Evolutionary conservation across 2,888 invertebrate genomes (phyloP).

Genomic region (Tribolium freemani): DNA sequence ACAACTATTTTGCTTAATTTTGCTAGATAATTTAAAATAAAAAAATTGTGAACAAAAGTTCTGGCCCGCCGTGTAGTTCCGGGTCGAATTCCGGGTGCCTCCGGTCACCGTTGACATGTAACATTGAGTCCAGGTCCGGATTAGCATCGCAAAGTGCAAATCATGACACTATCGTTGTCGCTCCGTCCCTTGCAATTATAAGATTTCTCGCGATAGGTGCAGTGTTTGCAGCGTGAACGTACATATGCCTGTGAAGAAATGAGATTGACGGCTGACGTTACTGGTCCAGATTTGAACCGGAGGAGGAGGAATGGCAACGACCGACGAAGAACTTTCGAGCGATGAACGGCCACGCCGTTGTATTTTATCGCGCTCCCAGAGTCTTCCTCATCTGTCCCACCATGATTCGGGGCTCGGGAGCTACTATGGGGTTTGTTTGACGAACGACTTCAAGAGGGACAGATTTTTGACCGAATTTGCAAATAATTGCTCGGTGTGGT

Average conservation of each 20-base stretch:
- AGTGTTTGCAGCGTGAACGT: constrained; percentile 38
- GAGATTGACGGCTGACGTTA: constrained; percentile 51
- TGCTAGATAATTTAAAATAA: no score
- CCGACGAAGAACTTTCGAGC: constrained; percentile 65
- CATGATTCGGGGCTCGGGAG: constrained; percentile 70
- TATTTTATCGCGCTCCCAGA: constrained; percentile 75
- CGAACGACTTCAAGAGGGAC: constrained; percentile 1
- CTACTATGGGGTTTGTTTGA: constrained; percentile 64
- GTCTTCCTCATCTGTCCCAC: constrained; percentile 76
- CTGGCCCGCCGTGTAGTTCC: no score
- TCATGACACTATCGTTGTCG: constrained; percentile 32
- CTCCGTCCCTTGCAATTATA: constrained; percentile 8
- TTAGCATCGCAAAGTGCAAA: constrained; percentile 27
- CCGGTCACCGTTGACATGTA: not conserved
- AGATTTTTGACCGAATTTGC: not conserved
- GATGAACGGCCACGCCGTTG: constrained; percentile 60
- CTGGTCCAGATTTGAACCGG: constrained; percentile 50
- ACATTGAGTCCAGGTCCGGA: not conserved
- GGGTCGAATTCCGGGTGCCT: not conserved
- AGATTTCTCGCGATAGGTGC: constrained; percentile 33
- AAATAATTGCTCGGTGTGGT: not conserved
- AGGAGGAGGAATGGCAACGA: constrained; percentile 60
- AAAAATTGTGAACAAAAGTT: no score
- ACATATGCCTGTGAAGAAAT: constrained; percentile 55
- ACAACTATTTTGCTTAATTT: no score